Base-by-base conservation (phyloP, 2,888 invertebrate genomes). In the Lathronympha strigana region DNA sequence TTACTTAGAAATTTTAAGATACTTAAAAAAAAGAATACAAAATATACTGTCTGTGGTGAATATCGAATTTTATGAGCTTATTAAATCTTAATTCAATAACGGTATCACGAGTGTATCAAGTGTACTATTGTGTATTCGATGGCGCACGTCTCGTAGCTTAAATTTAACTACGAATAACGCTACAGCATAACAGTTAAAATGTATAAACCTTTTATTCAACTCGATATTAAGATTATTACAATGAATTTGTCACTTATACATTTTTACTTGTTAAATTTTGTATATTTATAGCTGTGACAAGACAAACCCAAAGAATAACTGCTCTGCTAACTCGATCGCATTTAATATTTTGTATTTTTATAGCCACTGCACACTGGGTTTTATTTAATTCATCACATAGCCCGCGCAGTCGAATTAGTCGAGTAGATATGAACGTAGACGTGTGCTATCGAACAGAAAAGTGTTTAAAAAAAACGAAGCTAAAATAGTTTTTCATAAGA, bases 21-120 rank as follows among this genome's bases (percentile, higher is more conserved):
- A 84, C 82, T 82, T 83, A 83, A 83, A 77, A 72, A 77, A 72
- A 73, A 74, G 77, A 76, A 75, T 82, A 84, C 81, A 87, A 86
- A 85, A 83, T 76, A 82, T 87, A 87, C 85, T 88, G 81, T 90
- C 88, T 90, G 89, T 88, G 90, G 90, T 90, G 85, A 86, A 86
- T 88, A 91, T 89, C 91, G 90, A 91, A 91, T 90, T 90, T 87
- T 88, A 91, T 82, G 91, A 92, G 91, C 91, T 92, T 92, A 92
- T 88, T 88, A 86, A 86, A 85, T 86, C 85, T 88, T 88, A 86
- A 86, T 86, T 87, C 82, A 82, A 80, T 83, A 77, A 79, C 74
- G 80, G 80, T 81, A 78, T 79, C 75, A 82, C 81, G 76, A 79
- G 72, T 75, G 72, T 76, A 74, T 72, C 74, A 72, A 79, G 75